Base-by-base conservation (phyloP, 2,888 invertebrate species). In the Watsonalla binaria region DNA sequence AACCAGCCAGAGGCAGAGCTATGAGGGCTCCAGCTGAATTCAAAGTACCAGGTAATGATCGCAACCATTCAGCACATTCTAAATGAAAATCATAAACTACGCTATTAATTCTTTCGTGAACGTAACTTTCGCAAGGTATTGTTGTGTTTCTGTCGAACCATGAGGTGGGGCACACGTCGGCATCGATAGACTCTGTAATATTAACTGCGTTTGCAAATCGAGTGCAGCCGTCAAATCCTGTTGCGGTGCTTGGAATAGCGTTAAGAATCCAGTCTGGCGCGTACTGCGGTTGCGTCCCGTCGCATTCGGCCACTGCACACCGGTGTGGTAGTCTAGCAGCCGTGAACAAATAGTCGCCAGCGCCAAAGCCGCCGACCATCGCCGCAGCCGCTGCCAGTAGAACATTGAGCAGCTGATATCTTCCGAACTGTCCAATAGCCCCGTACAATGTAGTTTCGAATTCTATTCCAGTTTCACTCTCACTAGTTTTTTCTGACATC, bases 21-120 rank as follows among this genome's bases (percentile, higher is more conserved):
- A 95, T 81, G 81, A 95, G 93, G 65, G 93, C 94, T 42, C 95
- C 95, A 47, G 94, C 77, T 72, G 94, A 95, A 71, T 94, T 94
- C 9, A 95, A 82, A n/a, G 95, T 95, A 5, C 96, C 96, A 37
- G 95, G 93, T 57, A 96, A 76, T 6, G 95, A 92, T 59, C 95
- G 82, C 67, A 94, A 92, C 95, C 95, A 96, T 91, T 89, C 91
- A 53, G 92, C 86, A 63, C 91, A 91, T 64, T 85, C 84, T 54
- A 90, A 68, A 61, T 80, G 76, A 56, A 89, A 89, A 52, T 89
- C 89, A 61, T 83, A 89, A 34, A 89, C 89, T 11, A 82, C 77
- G 5, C 83, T 81, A 58, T 90, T 87, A 6, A 78, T 86, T 60
- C 78, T 80, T 47, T 77, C 80, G 57, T 85, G 79, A 14, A 90